Base-by-base conservation (phyloP, 2,888 invertebrate genomes). In the Autographa pulchrina region DNA sequence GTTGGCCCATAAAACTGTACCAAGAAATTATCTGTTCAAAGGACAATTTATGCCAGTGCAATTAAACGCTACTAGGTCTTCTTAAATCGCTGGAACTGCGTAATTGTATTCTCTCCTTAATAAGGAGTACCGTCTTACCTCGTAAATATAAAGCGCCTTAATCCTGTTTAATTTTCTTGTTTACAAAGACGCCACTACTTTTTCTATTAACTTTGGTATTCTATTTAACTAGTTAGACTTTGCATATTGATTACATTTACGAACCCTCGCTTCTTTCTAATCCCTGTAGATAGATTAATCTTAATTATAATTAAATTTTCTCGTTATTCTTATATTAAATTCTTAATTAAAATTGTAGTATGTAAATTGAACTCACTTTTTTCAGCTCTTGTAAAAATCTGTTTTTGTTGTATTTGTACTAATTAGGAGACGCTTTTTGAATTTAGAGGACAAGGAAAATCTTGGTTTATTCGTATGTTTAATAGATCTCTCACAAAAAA, bases 91-190 rank as follows among this genome's bases (percentile, higher is more conserved):
- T 91, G 89, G 89, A 86, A 91, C 89, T 91, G 91, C 89, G 91
- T 93, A 93, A 93, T 93, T 93, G 93, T 93, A 92, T 92, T 92
- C 88, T 72, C 86, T 87, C 87, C 88, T 91, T 92, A 92, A 90
- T 92, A 91, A 92, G 90, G 88, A 91, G 88, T 86, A 89, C 87
- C 89, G 88, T 88, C 89, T 92, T 90, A 90, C 90, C 89, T 92
- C 92, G 91, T 92, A 92, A 92, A 92, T 91, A 92, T 90, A 92
- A 92, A 90, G 88, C 87, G 84, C 73, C 87, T 92, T 92, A 89
- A 92, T 92, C 90, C 85, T 85, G 84, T 90, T 92, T 90, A 88
- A 92, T 92, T 92, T 91, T 88, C 87, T 91, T 92, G 90, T 92
- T 92, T 91, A 90, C 90, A 87, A 87, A 89, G 88, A 82, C 83